A percentile compares a stretch with the other conserved stretches of the same genome.
phyloP scores from a whole-genome alignment of 2,113 vertebrate genomes.

The Fulica atra region DNA sequence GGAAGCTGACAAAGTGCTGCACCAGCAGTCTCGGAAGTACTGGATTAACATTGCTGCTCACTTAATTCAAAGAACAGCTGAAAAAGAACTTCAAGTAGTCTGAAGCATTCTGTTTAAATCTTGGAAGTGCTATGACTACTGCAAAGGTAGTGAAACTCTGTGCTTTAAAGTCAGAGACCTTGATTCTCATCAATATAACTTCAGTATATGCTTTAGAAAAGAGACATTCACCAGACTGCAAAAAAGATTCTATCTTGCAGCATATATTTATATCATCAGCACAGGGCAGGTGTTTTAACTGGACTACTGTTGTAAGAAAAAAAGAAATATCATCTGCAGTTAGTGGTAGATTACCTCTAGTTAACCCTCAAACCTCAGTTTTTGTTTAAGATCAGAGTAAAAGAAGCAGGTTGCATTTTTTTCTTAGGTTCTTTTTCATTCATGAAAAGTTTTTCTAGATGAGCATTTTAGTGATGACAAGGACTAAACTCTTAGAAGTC shows the following conservation, averaged over 20 bases:
- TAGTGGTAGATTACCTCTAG: not conserved
- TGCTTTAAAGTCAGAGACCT: not conserved
- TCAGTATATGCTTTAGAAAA: not conserved
- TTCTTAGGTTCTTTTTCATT: not conserved
- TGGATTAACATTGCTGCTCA: constrained; percentile 15
- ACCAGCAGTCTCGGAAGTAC: constrained; percentile 43
- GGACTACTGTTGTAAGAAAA: not conserved
- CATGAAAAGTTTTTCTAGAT: not conserved
- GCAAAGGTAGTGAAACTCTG: not conserved
- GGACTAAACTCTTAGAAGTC: not conserved
- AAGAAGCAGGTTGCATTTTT: not conserved
- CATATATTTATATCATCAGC: not conserved
- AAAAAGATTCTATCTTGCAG: not conserved
- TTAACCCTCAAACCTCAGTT: not conserved
- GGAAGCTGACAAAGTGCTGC: constrained; percentile 46
- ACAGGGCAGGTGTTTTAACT: not conserved
- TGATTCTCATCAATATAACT: not conserved
- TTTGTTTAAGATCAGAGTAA: not conserved
- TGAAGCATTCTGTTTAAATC: not conserved
- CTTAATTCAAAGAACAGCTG: constrained; percentile 63
- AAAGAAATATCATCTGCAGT: not conserved
- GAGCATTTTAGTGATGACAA: not conserved
- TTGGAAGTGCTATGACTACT: not conserved
- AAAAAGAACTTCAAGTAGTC: constrained; percentile 31
- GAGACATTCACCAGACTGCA: not conserved